These are phyloP conservation scores for Anolis carolinensis DNA, from an alignment of 2,113 vertebrate genomes.

Conservation along the genomic window DNA sequence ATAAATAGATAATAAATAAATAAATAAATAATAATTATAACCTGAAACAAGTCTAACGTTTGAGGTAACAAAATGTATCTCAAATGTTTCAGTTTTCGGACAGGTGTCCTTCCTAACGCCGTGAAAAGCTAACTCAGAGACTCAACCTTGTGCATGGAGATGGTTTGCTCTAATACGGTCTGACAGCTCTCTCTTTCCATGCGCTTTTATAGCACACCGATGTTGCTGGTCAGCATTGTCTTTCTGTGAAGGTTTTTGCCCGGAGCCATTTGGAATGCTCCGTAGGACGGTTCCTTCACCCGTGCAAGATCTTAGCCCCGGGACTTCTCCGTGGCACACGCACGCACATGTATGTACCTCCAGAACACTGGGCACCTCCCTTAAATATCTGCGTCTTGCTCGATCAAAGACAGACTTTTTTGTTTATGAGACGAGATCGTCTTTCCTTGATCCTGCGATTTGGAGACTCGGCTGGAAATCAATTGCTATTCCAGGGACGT, in stretches of 20 bases:
- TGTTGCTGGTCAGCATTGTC: constrained; percentile 49
- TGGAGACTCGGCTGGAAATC: constrained; percentile 34
- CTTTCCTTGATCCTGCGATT: constrained; percentile 26
- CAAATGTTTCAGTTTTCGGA: too few relatives aligned
- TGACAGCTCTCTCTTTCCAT: background rate
- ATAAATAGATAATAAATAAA: too few relatives aligned
- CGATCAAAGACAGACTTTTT: constrained; percentile 30
- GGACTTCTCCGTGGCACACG: constrained; percentile 14
- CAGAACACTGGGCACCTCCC: constrained; percentile 37
- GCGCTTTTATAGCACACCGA: background rate
- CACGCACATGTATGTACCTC: constrained; percentile 26
- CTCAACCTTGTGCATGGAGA: background rate
- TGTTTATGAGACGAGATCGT: constrained; percentile 15
- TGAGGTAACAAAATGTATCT: too few relatives aligned
- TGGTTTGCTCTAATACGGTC: background rate
- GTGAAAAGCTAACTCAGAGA: background rate
- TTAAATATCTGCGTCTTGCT: constrained; percentile 51
- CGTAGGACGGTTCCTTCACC: constrained; percentile 22
- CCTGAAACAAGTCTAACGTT: too few relatives aligned
- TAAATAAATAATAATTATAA: too few relatives aligned
- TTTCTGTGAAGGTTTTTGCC: constrained; percentile 31
- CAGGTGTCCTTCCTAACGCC: background rate
- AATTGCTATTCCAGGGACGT: constrained; percentile 20
- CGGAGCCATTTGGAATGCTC: constrained; percentile 37
- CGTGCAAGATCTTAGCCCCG: constrained; percentile 35